These are phyloP conservation scores for Physocephala rufipes DNA, from an alignment of 2,888 invertebrate genomes.

Conservation along the genomic window DNA sequence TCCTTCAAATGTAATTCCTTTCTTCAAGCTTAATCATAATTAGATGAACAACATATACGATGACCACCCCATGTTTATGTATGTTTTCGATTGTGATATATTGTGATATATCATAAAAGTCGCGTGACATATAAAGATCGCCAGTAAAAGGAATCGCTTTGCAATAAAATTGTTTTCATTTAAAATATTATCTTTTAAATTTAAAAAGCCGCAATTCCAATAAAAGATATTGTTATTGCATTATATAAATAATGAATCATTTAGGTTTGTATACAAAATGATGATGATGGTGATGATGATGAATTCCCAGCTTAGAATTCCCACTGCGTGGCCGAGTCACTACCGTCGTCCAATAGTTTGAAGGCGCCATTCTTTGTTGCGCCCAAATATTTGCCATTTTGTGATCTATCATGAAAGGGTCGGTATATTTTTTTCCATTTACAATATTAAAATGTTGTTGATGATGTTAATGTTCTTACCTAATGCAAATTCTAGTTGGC, in stretches of 20 bases:
- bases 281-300: conserved; percentile 12
- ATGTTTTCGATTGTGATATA: not conserved
- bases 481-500: conserved; percentile 92
- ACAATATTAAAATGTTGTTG: not conserved
- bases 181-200: conserved; percentile 37
- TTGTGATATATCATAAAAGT: not conserved
- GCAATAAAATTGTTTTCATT: not conserved
- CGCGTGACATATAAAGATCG: no score
- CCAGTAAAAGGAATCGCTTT: conserved; percentile 19
- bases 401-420: conserved; percentile 53
- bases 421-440: not conserved
- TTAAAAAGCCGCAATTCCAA: conserved; percentile 40
- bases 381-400: conserved; percentile 79
- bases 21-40: not conserved
- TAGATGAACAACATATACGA: no score
- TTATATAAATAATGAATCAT: conserved; percentile 35
- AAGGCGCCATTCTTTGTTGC: conserved; percentile 93
- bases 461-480: conserved; percentile 49
- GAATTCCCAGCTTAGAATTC: conserved; percentile 78
- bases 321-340: conserved; percentile 88
- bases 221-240: conserved; percentile 41
- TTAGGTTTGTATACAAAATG: conserved; percentile 34
- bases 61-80: no score
- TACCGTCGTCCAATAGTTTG: conserved; percentile 81
- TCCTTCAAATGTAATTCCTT: not conserved